Evolutionary conservation across 2,888 invertebrate species (phyloP), one percentile per base, ranked within the genome.

Genomic region (Periphyllus acericola): DNA sequence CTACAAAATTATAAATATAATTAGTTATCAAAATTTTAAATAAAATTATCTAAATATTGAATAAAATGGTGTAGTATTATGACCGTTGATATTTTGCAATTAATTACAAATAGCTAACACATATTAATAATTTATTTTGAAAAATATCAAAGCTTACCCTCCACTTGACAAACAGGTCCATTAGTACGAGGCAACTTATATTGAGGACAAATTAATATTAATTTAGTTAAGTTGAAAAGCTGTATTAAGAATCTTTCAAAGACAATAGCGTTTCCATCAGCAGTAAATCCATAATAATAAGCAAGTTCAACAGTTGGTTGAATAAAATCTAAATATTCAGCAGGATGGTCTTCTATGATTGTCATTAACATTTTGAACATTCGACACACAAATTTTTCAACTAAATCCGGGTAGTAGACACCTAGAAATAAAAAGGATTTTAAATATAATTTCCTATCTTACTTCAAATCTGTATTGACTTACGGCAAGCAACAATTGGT

Each of bases 201-300:
- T 90, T 96, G 95, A 60, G 94, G 93, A 91, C 95, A 95, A 89
- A 95, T 92, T 89, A 98, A 92, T 89, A 98, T 95, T 2, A 94
- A 94, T 92, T 97, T 98, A 89, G 98, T 94, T 89, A 98, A 93
- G 92, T 97, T 98, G 90, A 98, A 94, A 91, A 96, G 96, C 91
- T 97, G 97, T 90, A 98, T 97, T 52, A 95, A 95, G 91, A 98
- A 97, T 90, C 95, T 93, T 91, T 97, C 96, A 91, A 97, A 98
- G 85, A 95, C 92, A 90, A 95, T 92, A 89, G 94, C 92, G 92
- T 95, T 94, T 55, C 96, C 96, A 90, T 95, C 95, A 89, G 96
- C 95, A 4, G 97, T 96, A 91, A 98, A 98, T 90, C 96, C 95
- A 92, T 96, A 97, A 91, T 95, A 96, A 80, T 96, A 94, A 9